A percentile compares a stretch with the other conserved stretches of the same genome.
phyloP scores from a whole-genome alignment of 2,797 vertebrate species.

The Oreortyx pictus region DNA sequence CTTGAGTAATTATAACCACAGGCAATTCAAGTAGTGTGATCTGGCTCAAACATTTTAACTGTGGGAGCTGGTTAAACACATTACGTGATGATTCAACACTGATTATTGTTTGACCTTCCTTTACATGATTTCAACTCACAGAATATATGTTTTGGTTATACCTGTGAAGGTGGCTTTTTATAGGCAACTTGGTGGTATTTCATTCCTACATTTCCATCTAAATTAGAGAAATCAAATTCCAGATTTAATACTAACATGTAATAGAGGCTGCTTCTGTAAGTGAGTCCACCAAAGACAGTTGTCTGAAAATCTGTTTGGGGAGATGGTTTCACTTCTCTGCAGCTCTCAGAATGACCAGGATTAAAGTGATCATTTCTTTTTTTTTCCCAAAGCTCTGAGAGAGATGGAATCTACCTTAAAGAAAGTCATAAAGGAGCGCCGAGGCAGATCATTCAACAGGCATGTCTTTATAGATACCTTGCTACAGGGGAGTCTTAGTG shows the following conservation, averaged over 20 bases:
- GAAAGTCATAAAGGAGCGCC: constrained; percentile 87
- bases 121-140: neutral
- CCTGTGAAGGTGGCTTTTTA: neutral
- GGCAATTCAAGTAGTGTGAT: neutral
- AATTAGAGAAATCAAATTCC: neutral
- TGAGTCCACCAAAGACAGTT: constrained; percentile 48
- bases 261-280: constrained; percentile 17
- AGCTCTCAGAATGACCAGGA: neutral
- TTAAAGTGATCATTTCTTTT: constrained; percentile 55
- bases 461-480: constrained; percentile 88
- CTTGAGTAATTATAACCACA: neutral
- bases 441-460: constrained; percentile 79
- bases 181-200: neutral
- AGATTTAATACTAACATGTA: neutral
- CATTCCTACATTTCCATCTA: neutral
- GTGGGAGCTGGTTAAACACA: neutral
- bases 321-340: constrained; percentile 42
- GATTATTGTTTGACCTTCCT: neutral
- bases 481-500: constrained; percentile 87
- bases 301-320: constrained; percentile 47
- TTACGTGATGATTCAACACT: neutral
- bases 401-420: constrained; percentile 91
- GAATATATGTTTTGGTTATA: neutral
- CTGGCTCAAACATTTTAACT: neutral
- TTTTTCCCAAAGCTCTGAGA: constrained; percentile 85